These are phyloP conservation scores for Drosophila lacicola DNA, from an alignment of 2,888 invertebrate species.

Conservation along the genomic window DNA sequence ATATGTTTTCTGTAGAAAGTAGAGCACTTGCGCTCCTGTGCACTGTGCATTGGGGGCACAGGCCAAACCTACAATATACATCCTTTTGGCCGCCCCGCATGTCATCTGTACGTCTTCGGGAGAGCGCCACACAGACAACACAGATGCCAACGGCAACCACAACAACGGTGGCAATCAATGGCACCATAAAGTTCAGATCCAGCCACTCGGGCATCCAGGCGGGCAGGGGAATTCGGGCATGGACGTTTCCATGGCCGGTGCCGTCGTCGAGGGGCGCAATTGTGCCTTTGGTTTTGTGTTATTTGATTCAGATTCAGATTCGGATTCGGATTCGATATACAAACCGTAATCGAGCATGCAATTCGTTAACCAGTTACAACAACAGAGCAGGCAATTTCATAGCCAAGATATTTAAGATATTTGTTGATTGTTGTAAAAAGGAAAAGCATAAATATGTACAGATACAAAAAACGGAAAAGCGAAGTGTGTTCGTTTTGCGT, in stretches of 20 bases:
- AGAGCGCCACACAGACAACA: slow-evolving; percentile 95
- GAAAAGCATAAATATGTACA: no score
- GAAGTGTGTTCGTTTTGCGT: slow-evolving; percentile 34
- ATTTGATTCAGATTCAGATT: background rate
- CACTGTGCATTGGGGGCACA: background rate
- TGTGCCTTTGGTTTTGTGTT: slow-evolving; percentile 87
- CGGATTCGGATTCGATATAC: slow-evolving; percentile 11
- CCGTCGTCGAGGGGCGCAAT: slow-evolving; percentile 91
- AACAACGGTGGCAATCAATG: slow-evolving; percentile 94
- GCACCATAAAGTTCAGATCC: slow-evolving; percentile 95
- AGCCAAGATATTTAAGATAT: slow-evolving; percentile 37
- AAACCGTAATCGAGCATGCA: slow-evolving; percentile 48
- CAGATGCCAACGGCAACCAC: slow-evolving; percentile 95
- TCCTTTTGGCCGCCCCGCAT: slow-evolving; percentile 92
- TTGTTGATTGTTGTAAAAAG: slow-evolving; percentile 1
- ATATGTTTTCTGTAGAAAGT: slow-evolving; percentile 10
- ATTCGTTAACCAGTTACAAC: slow-evolving; percentile 52
- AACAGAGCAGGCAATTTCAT: slow-evolving; percentile 58
- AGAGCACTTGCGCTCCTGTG: slow-evolving; percentile 16
- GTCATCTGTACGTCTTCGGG: slow-evolving; percentile 92
- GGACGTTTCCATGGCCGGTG: slow-evolving; percentile 84
- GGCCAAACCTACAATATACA: slow-evolving; percentile 89
- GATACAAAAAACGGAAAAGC: slow-evolving; percentile 8
- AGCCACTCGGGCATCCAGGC: slow-evolving; percentile 95
- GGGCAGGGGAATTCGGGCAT: slow-evolving; percentile 86